These are phyloP conservation scores for Grapholita molesta DNA, from an alignment of 1,140 invertebrate genomes.

Conservation along the genomic window DNA sequence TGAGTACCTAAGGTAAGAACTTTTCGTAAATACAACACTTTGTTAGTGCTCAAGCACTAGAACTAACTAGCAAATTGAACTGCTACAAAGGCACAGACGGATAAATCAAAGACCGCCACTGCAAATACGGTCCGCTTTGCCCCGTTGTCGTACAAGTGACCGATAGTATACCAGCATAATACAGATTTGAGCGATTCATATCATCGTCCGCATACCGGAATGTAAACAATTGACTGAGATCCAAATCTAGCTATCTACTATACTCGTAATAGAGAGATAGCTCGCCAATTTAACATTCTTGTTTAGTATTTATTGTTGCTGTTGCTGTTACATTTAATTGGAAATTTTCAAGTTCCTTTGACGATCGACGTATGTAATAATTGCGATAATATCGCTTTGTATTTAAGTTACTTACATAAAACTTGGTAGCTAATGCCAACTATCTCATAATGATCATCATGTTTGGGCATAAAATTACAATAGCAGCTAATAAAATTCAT, in stretches of 20 bases:
- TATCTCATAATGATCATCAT: no score
- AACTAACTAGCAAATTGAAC: not conserved
- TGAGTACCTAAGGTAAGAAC: no score
- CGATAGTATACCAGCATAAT: not conserved
- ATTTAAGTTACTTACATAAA: not conserved
- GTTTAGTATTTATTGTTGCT: not conserved
- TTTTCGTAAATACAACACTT: no score
- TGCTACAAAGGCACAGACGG: not conserved
- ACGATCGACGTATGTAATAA: no score
- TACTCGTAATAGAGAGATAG: not conserved
- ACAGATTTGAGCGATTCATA: conserved; percentile 12
- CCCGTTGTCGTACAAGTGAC: not conserved
- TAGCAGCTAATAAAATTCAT: no score
- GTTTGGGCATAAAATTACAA: no score
- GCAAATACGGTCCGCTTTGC: not conserved
- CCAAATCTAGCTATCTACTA: not conserved
- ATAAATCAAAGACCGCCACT: conserved; percentile 4
- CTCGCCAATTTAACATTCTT: not conserved
- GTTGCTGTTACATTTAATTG: not conserved
- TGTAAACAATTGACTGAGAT: conserved; percentile 12
- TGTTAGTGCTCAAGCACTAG: not conserved
- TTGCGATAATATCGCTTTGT: no score
- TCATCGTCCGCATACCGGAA: not conserved
- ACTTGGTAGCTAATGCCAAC: not conserved
- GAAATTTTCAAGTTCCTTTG: no score